Evolutionary conservation across 92 coral and sea anemone species (phyloP).

Genomic region (Epizoanthus illoricatus): DNA sequence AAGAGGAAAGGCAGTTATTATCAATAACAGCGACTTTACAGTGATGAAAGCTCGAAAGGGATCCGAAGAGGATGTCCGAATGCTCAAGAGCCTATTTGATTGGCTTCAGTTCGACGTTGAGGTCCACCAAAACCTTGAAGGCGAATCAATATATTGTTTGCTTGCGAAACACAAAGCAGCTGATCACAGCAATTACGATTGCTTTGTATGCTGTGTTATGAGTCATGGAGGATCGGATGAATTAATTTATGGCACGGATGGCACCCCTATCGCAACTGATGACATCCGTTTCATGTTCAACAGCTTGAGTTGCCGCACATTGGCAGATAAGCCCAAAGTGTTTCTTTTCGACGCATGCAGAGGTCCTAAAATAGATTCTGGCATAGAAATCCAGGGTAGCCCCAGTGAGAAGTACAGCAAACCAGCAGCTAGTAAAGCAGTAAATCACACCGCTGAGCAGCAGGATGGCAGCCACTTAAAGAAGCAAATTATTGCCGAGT

Average conservation of each 20-base stretch:
- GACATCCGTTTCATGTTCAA: slow-evolving; percentile 35
- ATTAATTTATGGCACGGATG: slow-evolving; percentile 60
- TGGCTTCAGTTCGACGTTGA: slow-evolving; percentile 56
- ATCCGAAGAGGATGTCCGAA: slow-evolving; percentile 51
- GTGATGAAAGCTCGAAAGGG: slow-evolving; percentile 51
- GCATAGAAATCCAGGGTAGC: slow-evolving; percentile 48
- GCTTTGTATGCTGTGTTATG: slow-evolving; percentile 80
- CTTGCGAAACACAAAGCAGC: slow-evolving; percentile 26
- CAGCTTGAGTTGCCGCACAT: slow-evolving; percentile 44
- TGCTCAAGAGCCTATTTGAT: slow-evolving; percentile 50
- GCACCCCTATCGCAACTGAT: slow-evolving; percentile 27
- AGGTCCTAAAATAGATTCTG: slow-evolving; percentile 50
- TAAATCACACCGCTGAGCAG: background rate
- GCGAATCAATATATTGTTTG: slow-evolving; percentile 17
- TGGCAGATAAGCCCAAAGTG: slow-evolving; percentile 76
- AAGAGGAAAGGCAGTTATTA: slow-evolving; percentile 70
- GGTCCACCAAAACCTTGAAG: slow-evolving; percentile 12
- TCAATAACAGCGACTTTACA: slow-evolving; percentile 56
- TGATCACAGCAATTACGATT: slow-evolving; percentile 56
- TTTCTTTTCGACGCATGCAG: slow-evolving; percentile 83
- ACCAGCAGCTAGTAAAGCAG: background rate
- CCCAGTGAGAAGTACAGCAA: slow-evolving; percentile 7
- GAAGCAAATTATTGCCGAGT: slow-evolving; percentile 34
- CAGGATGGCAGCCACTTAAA: background rate
- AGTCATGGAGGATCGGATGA: slow-evolving; percentile 75